Conservation (phyloP, 2,888 invertebrate species). For the Sthenelais limicola region DNA sequence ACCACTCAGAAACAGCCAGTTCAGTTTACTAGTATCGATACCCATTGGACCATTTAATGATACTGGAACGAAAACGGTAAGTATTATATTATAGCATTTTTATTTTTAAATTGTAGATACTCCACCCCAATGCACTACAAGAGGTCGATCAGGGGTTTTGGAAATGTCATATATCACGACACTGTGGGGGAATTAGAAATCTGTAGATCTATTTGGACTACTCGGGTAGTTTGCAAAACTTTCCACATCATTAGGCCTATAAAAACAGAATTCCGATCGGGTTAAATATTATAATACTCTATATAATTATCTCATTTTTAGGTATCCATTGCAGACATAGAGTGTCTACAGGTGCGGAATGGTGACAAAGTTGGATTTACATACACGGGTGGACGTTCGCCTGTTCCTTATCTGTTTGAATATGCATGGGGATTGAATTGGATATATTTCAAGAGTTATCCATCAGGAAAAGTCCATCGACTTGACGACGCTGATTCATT, state of each 20-base stretch:
- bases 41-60: too few species aligned
- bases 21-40: too few species aligned
- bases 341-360: conserved; percentile 14
- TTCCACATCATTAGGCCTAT: neutral
- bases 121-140: too few species aligned
- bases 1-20: neutral
- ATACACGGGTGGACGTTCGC: conserved; percentile 6
- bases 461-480: neutral
- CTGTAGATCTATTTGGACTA: neutral
- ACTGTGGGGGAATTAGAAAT: conserved; percentile 3
- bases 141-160: too few species aligned
- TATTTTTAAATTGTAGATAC: too few species aligned
- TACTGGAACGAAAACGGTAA: too few species aligned
- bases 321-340: neutral
- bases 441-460: conserved; percentile 23
- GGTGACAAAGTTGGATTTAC: conserved; percentile 30
- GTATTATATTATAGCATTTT: too few species aligned
- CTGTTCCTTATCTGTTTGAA: conserved; percentile 27
- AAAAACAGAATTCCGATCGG: neutral
- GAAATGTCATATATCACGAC: too few species aligned
- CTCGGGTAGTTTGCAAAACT: neutral
- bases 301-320: neutral
- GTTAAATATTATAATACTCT: neutral
- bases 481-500: neutral
- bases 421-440: conserved; percentile 28